Percentiles rank a stretch among this genome's conserved stretches.
Evolutionary conservation across 2,113 vertebrate species (phyloP).

Genomic region (Callocephalon fimbriatum): DNA sequence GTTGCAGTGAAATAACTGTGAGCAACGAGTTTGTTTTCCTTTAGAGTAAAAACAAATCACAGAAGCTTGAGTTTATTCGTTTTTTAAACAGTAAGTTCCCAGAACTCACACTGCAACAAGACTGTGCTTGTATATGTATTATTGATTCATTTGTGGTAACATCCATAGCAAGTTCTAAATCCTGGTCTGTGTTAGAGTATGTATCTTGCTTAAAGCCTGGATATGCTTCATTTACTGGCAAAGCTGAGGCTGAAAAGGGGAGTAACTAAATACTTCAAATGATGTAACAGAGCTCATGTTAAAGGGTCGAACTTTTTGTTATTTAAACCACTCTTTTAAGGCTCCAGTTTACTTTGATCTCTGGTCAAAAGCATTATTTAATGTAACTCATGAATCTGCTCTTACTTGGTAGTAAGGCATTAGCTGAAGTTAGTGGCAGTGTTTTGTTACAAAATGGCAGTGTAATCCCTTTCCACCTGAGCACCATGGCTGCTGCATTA

Average conservation of each 20-base stretch:
- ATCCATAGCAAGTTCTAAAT: slow-evolving; percentile 21
- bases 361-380: not conserved
- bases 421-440: not conserved
- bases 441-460: not conserved
- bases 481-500: not conserved
- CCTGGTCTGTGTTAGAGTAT: not conserved
- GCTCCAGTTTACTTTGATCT: not conserved
- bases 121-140: not conserved
- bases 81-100: not conserved
- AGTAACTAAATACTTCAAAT: slow-evolving; percentile 13
- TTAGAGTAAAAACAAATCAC: not conserved
- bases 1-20: not conserved
- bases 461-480: not conserved
- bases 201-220: not conserved
- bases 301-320: not conserved
- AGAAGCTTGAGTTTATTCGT: not conserved
- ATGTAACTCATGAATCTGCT: not conserved
- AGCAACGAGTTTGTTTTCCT: not conserved
- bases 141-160: slow-evolving; percentile 46
- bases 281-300: not conserved
- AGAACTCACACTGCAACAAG: not conserved
- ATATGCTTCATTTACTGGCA: slow-evolving; percentile 16
- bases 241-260: not conserved
- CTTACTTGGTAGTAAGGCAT: not conserved
- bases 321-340: not conserved